Conservation (phyloP, 2,113 vertebrate species). For the Rafetus swinhoei region DNA sequence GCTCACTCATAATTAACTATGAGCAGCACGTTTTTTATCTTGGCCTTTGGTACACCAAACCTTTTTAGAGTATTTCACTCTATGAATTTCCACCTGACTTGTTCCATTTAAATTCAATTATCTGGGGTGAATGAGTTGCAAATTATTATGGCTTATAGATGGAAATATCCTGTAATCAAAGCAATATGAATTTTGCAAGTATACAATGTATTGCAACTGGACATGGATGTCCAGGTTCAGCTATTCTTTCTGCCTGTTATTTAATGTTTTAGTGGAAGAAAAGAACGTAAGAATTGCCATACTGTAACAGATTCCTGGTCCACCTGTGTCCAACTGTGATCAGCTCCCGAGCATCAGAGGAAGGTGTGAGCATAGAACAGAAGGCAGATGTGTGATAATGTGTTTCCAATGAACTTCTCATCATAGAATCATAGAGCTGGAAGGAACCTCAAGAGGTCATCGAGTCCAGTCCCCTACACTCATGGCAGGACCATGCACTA, state of each 20-base stretch:
- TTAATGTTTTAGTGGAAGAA: neutral
- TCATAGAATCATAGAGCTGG: neutral
- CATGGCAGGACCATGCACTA: too few species aligned
- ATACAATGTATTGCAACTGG: neutral
- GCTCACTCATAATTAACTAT: neutral
- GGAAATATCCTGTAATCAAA: neutral
- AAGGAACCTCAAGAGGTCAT: too few species aligned
- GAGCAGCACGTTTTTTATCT: neutral
- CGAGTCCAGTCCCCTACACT: too few species aligned
- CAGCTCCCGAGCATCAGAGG: neutral
- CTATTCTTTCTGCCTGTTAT: neutral
- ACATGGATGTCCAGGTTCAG: neutral
- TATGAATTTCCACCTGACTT: neutral
- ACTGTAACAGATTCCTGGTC: neutral
- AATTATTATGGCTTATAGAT: neutral
- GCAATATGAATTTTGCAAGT: neutral
- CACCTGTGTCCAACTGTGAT: neutral
- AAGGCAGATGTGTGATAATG: neutral
- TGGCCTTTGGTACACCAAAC: neutral
- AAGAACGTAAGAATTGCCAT: neutral
- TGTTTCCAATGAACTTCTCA: neutral
- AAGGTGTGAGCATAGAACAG: neutral
- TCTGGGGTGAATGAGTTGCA: neutral
- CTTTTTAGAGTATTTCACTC: neutral
- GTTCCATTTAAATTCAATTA: neutral